These are phyloP conservation scores for Channallabes apus DNA, from an alignment of 2,797 vertebrate species.

Conservation along the genomic window DNA sequence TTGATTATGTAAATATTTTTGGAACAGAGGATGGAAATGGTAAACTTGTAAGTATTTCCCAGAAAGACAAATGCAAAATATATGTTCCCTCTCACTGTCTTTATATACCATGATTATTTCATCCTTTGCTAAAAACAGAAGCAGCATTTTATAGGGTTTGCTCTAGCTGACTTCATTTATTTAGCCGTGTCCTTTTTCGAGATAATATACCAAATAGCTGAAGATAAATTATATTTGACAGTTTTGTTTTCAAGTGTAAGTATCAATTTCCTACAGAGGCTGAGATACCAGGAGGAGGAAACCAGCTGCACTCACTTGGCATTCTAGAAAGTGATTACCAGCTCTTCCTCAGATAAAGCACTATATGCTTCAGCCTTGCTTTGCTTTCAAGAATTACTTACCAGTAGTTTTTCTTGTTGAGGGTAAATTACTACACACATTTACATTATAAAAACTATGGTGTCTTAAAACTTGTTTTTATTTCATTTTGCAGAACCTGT, in stretches of 20 bases:
- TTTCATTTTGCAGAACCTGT: slow-evolving; percentile 9
- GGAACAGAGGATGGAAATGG: slow-evolving; percentile 28
- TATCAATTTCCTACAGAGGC: slow-evolving; percentile 59
- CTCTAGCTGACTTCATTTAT: slow-evolving; percentile 55
- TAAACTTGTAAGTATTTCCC: slow-evolving; percentile 1
- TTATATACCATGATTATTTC: slow-evolving; percentile 45
- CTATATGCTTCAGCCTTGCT: slow-evolving; percentile 42
- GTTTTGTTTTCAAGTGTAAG: slow-evolving; percentile 61
- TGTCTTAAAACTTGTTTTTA: slow-evolving; percentile 23
- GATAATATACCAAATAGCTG: slow-evolving; percentile 58
- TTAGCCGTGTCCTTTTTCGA: slow-evolving; percentile 55
- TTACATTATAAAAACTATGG: slow-evolving; percentile 10
- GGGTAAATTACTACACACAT: slow-evolving; percentile 45
- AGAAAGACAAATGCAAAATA: slow-evolving; percentile 11
- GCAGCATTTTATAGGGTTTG: slow-evolving; percentile 4
- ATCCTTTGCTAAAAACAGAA: neutral
- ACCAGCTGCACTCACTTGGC: slow-evolving; percentile 55
- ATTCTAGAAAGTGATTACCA: slow-evolving; percentile 52
- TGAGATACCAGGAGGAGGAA: slow-evolving; percentile 51
- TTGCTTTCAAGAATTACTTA: slow-evolving; percentile 48
- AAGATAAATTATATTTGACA: slow-evolving; percentile 60
- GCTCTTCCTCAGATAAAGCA: slow-evolving; percentile 53
- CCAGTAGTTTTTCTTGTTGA: slow-evolving; percentile 44
- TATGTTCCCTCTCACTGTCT: slow-evolving; percentile 7
- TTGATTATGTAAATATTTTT: neutral